Base-by-base conservation (phyloP, 2,888 invertebrate genomes). In the Dione juno region DNA sequence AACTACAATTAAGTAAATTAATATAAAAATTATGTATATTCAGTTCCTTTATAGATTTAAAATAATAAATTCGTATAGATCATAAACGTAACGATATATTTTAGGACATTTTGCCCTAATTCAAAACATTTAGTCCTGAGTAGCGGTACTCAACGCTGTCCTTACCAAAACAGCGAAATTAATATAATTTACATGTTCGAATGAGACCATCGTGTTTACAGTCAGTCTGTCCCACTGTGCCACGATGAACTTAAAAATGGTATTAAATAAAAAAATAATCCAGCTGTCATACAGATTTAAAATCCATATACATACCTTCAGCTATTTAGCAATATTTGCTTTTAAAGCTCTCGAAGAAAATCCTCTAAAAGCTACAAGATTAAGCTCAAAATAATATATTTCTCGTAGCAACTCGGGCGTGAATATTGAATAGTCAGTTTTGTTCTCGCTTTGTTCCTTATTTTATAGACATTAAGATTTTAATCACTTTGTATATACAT, bases 341-440 rank as follows among this genome's bases (percentile, higher is more conserved):
- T 11, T n/a, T 64, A 50, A 64, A 64, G 37, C 50, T 50, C 14
- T 52, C 50, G 50, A 19, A 50, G 64, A 10, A 37, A 50, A 52
- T 64, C 40, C 48, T 16, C 50, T 52, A 64, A 64, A 64, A 64
- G 64, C 64, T 48, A 14, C 50, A 16, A 19, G 64, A 64, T 64
- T 64, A 64, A 64, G 64, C 50, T 37, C 40, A 37, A 64, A 52
- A 64, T 61, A 61, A 61, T 61, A 45, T 61, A 45, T 61, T 45
- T 61, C 45, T 61, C 59, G 43, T 45, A 61, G 45, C 43, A 61
- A 45, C 61, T 28, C 28, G 61, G 45, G 28, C 45, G 61, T 45
- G 43, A 61, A 43, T 35, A 28, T 61, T 43, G 61, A 45, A 61
- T 45, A n/a, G 43, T 28, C 28, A 61, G 59, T 45, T 45, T 61